Base-by-base conservation (phyloP, 2,888 invertebrate species). In the Orthosia incerta region DNA sequence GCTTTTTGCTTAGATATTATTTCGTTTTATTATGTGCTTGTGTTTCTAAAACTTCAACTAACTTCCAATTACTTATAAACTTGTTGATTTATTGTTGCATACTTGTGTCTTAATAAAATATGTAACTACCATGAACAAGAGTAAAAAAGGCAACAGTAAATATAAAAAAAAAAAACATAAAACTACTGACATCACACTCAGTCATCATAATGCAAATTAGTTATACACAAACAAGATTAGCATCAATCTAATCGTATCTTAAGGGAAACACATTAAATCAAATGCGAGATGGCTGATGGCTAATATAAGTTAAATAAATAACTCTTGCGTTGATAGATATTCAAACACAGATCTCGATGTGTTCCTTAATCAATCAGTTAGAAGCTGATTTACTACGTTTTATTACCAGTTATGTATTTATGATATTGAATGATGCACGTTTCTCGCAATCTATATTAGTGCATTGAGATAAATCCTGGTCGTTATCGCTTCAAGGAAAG, bases 331-430 rank as follows among this genome's bases (percentile, higher is more conserved):
- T 76, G 82, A 84, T 84, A 76, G 67, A 82, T 82, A 81, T 50
- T 74, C 51, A 50, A 61, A 86, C 86, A 85, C 59, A 73, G 72
- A 81, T 82, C 61, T 82, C 61, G 50, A 68, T 65, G 66, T 78
- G 77, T 79, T 71, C 71, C 76, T 80, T 83, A 75, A 88, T 87
- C 85, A 79, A 91, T 90, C 89, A 88, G 85, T 83, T 74, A 59
- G 56, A 45, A 75, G 80, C 82, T 86, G 90, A 90, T 89, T 90
- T 89, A 88, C 65, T 59, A 60, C 72, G 73, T 80, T 81, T 85
- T 85, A 85, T 84, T 74, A 79, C 63, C 71, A 65, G 86, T 59
- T 74, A 89, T 87, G 88, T 89, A 90, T 90, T 88, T 88, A 87
- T 86, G 80, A 80, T 83, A 82, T 76, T 45, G 71, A 73, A 80